phyloP scores from a whole-genome alignment of 2,113 vertebrate genomes.

The Gallinago undulata region DNA sequence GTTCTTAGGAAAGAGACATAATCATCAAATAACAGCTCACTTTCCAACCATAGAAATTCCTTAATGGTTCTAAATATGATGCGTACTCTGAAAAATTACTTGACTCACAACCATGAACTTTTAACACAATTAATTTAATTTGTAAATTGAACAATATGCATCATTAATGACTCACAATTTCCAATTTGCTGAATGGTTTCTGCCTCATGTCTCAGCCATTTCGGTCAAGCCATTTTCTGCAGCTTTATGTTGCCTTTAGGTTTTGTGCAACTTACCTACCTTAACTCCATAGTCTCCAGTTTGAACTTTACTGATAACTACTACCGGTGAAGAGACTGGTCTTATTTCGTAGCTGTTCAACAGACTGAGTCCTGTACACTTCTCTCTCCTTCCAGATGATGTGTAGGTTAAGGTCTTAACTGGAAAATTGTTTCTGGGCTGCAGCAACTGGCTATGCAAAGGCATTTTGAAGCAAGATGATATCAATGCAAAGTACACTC shows the following conservation, averaged over 20 bases:
- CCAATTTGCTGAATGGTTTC: conserved; percentile 22
- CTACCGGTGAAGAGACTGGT: too few species aligned
- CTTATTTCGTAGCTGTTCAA: not conserved
- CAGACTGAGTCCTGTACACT: not conserved
- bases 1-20: conserved; percentile 50
- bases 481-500: not conserved
- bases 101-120: conserved; percentile 47
- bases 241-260: not conserved
- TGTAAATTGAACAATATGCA: conserved; percentile 61
- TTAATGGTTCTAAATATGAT: conserved; percentile 47
- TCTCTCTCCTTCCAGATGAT: not conserved
- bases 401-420: not conserved
- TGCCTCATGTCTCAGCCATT: conserved; percentile 1
- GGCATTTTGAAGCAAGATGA: not conserved
- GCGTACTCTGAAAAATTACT: conserved; percentile 7
- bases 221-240: not conserved
- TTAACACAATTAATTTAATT: conserved; percentile 65
- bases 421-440: not conserved
- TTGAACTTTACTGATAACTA: not conserved
- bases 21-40: conserved; percentile 41
- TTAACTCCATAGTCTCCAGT: not conserved
- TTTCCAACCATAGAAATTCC: conserved; percentile 31
- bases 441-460: rapidly evolving
- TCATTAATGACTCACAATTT: conserved; percentile 60
- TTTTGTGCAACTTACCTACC: not conserved